phyloP scores from a whole-genome alignment of 2,888 invertebrate genomes.

The Capitulum mitella region DNA sequence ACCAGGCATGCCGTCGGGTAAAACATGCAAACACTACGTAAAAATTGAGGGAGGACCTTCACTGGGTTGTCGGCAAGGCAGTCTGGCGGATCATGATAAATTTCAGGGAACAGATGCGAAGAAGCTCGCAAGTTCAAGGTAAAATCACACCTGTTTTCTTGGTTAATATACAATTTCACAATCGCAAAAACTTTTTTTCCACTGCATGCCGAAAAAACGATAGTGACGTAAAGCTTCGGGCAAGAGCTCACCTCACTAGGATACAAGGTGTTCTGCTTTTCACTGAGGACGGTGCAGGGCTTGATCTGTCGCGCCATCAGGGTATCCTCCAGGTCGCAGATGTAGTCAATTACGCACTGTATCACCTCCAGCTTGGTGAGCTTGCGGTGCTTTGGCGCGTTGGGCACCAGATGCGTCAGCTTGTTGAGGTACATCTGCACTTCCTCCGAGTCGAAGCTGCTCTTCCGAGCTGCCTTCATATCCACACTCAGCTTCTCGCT shows the following conservation, averaged over 20 bases:
- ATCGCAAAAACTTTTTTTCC: no score
- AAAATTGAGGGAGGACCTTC: no score
- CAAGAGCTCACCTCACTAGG: not conserved
- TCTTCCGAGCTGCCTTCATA: not conserved
- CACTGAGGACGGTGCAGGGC: not conserved
- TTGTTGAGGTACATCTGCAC: conserved; percentile 5
- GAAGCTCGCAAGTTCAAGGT: no score
- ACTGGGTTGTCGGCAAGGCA: no score
- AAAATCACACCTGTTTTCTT: no score
- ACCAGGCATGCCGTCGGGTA: no score
- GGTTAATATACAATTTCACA: no score
- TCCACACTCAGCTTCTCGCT: not conserved
- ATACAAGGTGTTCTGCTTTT: not conserved
- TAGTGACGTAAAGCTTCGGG: no score
- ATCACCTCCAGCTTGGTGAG: conserved; percentile 16
- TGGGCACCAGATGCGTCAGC: not conserved
- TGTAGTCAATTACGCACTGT: conserved; percentile 2
- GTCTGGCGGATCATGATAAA: no score
- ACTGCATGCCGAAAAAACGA: no score
- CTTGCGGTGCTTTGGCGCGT: not conserved
- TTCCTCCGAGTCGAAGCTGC: not conserved
- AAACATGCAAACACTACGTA: no score
- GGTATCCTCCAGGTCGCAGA: conserved; percentile 14
- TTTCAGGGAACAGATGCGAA: no score
- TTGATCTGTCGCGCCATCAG: not conserved